A percentile compares a stretch with the other conserved stretches of the same genome.
These are phyloP conservation scores for Montipora efflorescens DNA, from an alignment of 64 coral and sea anemone genomes.

Conservation along the genomic window DNA sequence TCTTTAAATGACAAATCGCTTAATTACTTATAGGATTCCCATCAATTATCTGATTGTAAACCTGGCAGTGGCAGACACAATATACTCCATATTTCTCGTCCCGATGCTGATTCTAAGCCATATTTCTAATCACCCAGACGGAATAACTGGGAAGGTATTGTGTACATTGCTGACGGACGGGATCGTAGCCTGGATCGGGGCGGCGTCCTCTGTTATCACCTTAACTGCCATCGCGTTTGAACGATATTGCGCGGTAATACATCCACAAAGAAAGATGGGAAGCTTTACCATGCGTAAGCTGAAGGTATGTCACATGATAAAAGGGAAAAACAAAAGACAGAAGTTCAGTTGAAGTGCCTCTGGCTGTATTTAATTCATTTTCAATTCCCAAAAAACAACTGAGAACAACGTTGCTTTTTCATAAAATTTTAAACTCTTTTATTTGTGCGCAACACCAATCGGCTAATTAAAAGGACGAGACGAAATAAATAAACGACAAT, in stretches of 20 bases:
- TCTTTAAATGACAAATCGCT: background rate
- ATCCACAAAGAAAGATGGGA: background rate
- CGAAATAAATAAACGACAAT: no score
- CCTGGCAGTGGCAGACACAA: constrained; percentile 8
- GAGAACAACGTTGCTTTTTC: no score
- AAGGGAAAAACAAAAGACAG: no score
- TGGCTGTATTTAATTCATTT: no score
- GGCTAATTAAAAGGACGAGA: no score
- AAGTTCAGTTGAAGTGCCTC: background rate
- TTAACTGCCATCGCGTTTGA: constrained; percentile 21
- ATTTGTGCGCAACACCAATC: no score
- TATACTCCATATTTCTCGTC: background rate
- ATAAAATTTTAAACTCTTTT: no score
- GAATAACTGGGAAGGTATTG: background rate
- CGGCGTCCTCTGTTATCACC: background rate
- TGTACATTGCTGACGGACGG: constrained; percentile 3
- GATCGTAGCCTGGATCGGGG: constrained; percentile 5
- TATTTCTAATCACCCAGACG: background rate
- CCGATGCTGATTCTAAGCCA: background rate
- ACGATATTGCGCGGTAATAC: background rate
- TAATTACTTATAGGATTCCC: background rate
- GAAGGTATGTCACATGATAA: background rate
- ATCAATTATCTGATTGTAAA: constrained; percentile 20
- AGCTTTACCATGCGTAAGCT: background rate
- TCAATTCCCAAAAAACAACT: no score